Evolutionary conservation across 1,140 invertebrate genomes (phyloP), one percentile per base, ranked within the genome.

Genomic region (Aricia agestis): DNA sequence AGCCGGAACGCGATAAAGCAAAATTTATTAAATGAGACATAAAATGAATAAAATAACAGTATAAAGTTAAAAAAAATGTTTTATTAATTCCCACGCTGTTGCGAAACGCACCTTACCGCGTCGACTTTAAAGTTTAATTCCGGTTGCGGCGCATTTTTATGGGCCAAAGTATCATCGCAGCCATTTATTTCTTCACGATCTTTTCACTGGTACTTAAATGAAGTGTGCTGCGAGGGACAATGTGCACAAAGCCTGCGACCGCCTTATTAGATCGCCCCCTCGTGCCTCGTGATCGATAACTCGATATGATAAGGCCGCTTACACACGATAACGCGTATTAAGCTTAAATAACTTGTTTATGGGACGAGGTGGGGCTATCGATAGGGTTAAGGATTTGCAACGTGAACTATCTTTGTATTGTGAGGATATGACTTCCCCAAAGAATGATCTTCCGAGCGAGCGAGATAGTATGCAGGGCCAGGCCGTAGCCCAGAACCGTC

Each of bases 141-240:
- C 61, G 59, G 59, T 69, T 41, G n/a, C n/a, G 58, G 32, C 58
- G 58, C 68, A 32, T 61, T 69, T 69, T 69, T 69, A 63, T 69
- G 68, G 58, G 57, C 67, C 67, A 68, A 59, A 31, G 68, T 36
- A 61, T 36, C 68, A 61, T 61, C 31, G 59, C 31, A 69, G 68
- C 68, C 68, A 63, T 63, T 69, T 69, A 69, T 69, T 69, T 69
- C 68, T 69, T 42, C 68, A 58, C 57, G 57, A 69, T 69, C 68
- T 69, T 61, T 69, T 69, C 68, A 41, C 68, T 61, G 68, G 59
- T 69, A 69, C 68, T 69, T 69, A 69, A 69, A 69, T 69, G 58
- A 69, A 69, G 68, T 69, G 59, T 58, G 15, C 59, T 36, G 68
- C 59, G 59, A 63, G 41, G 68, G 68, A 69, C 68, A 69, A 69